Evolutionary conservation across 1,140 invertebrate genomes (phyloP), one percentile per base, ranked within the genome.

Genomic region (Phortica variegata): DNA sequence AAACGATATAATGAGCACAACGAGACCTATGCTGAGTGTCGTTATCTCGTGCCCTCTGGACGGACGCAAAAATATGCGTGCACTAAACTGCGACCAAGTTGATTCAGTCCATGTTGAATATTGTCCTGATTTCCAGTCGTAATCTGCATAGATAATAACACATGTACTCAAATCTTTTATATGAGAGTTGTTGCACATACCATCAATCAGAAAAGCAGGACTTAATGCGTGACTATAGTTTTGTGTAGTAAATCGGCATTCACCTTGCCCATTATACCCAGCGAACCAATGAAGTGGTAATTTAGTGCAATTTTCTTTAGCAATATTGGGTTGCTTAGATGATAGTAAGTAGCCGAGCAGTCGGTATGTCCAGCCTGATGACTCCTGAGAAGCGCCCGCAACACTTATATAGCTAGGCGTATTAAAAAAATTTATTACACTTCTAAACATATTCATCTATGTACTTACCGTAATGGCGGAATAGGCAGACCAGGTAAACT

Each of bases 71-170:
- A 95, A 95, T 76, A 95, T 85, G 47, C 89, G 80, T 18, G 90
- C 83, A 46, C 81, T 84, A 47, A 91, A 80, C 15, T 80, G 75
- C 26, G 81, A 73, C 93, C 93, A 96, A 9, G 88, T 82, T 2
- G 91, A 94, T 81, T 97, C 93, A 16, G 92, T 90, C 93, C 93
- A 97, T 7, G 91, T 88, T 1, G 93, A 91, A 76, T 87, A 96
- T 49, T 83, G 33, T 2, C 85, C 84, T 0, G 88, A 91, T 17
- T 79, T 78, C 83, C 89, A 88, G 63, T 94, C 81, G 68, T 94
- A 93, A 61, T 83, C 90, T 92, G 19, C 3, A 43, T 34, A 20
- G 2, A 3, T 7, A 45, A 7, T 3, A 3, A 6, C 1, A 23
- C n/a, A n/a, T n/a, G n/a, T n/a, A n/a, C n/a, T n/a, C n/a, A n/a